Percentiles rank a stretch among this genome's conserved stretches.
phyloP scores from a whole-genome alignment of 2,888 invertebrate genomes.

The Phortica okadai region DNA sequence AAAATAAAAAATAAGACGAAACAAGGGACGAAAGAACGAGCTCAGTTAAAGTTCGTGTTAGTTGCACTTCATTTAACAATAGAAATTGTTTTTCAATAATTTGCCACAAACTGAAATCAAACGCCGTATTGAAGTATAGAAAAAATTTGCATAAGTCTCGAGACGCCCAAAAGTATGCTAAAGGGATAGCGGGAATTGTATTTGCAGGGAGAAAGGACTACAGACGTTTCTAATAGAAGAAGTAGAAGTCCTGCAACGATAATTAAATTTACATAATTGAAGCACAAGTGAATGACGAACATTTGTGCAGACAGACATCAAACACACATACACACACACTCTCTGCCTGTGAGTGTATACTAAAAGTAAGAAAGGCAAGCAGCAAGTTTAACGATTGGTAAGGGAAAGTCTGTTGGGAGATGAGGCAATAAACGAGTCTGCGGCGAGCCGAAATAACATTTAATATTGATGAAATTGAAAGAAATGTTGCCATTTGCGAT shows the following conservation, averaged over 20 bases:
- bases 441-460: slow-evolving; percentile 37
- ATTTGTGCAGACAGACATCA: background rate
- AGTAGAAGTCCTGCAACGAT: slow-evolving; percentile 33
- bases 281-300: slow-evolving; percentile 41
- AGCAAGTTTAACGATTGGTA: background rate
- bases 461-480: slow-evolving; percentile 49
- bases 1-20: background rate
- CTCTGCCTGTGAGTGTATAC: no score
- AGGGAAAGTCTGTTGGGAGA: background rate
- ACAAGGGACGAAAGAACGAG: background rate
- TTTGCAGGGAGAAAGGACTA: background rate
- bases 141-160: background rate
- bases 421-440: background rate
- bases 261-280: slow-evolving; percentile 53
- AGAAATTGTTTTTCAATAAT: slow-evolving; percentile 22
- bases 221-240: slow-evolving; percentile 1
- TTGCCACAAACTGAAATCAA: background rate
- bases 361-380: no score
- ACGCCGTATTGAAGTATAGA: background rate
- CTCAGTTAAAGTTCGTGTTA: background rate
- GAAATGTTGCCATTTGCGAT: slow-evolving; percentile 34
- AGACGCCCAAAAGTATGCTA: slow-evolving; percentile 2
- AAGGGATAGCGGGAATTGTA: background rate
- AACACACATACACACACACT: background rate
- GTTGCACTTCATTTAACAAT: slow-evolving; percentile 21